Evolutionary conservation across 2,113 vertebrate genomes (phyloP).

Genomic region (Heloderma charlesbogerti): DNA sequence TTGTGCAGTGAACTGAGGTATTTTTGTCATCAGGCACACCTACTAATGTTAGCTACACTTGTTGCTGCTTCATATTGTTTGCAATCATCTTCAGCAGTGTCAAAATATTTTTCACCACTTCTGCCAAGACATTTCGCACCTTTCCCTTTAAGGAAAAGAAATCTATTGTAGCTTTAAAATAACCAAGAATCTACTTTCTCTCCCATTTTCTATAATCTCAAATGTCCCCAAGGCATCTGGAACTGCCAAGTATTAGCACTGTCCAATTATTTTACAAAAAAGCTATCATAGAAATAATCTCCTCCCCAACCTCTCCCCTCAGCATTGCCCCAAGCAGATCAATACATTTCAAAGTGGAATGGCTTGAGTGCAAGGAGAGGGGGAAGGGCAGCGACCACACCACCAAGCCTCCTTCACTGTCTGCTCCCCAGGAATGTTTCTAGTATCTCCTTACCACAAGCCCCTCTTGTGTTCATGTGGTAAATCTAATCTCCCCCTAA

Average conservation of each 20-base stretch:
- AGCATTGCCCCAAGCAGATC: constrained; percentile 34
- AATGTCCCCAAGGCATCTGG: constrained; percentile 60
- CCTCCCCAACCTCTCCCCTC: constrained; percentile 37
- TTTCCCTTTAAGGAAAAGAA: constrained; percentile 68
- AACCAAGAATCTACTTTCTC: constrained; percentile 59
- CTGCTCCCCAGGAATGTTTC: constrained; percentile 51
- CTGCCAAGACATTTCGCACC: constrained; percentile 71
- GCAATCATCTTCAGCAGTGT: constrained; percentile 77
- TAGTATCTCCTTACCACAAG: constrained; percentile 60
- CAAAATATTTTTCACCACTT: constrained; percentile 79
- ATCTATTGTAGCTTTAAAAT: constrained; percentile 68
- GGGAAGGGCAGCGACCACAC: constrained; percentile 22
- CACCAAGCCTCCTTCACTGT: constrained; percentile 47
- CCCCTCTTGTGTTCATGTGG: constrained; percentile 57
- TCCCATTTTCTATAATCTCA: constrained; percentile 61
- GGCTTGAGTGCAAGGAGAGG: constrained; percentile 30
- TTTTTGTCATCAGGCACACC: constrained; percentile 58
- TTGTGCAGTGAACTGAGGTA: constrained; percentile 59
- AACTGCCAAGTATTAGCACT: constrained; percentile 58
- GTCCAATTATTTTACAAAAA: constrained; percentile 63
- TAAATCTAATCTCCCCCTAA: constrained; percentile 66
- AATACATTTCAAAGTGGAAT: constrained; percentile 37
- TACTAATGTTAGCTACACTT: constrained; percentile 65
- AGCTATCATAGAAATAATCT: constrained; percentile 57
- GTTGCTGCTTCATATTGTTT: constrained; percentile 65